Percentiles rank a stretch among this genome's conserved stretches.
Evolutionary conservation across 2,888 invertebrate species (phyloP).

Genomic region (Tetheella fluctuosa): DNA sequence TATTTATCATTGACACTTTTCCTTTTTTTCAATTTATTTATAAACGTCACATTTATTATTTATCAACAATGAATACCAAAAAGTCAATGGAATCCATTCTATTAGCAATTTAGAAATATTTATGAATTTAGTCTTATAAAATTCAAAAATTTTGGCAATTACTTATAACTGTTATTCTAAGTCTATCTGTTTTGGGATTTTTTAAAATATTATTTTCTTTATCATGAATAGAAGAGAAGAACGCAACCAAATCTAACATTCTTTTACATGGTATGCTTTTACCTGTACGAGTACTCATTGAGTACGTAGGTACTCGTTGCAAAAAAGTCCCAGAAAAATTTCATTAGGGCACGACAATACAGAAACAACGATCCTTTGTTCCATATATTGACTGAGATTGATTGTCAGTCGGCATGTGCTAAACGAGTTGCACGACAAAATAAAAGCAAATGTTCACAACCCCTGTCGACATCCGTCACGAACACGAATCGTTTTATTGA

Average conservation of each 20-base stretch:
- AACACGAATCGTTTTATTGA: slow-evolving; percentile 72
- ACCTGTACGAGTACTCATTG: slow-evolving; percentile 13
- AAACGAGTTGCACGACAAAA: slow-evolving; percentile 75
- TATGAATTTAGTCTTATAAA: too few relatives aligned
- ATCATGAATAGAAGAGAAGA: too few relatives aligned
- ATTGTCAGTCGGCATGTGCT: slow-evolving; percentile 79
- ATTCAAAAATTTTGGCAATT: too few relatives aligned
- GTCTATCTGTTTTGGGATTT: too few relatives aligned
- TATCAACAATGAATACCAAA: too few relatives aligned
- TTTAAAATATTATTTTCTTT: too few relatives aligned
- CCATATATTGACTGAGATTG: slow-evolving; percentile 80
- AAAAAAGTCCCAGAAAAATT: slow-evolving; percentile 61
- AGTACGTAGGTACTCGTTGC: slow-evolving; percentile 26
- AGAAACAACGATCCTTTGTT: slow-evolving; percentile 75
- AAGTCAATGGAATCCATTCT: too few relatives aligned
- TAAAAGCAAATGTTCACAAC: slow-evolving; percentile 76
- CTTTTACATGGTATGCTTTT: slow-evolving; percentile 9
- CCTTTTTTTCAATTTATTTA: too few relatives aligned
- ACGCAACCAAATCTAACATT: neutral
- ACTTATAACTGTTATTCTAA: too few relatives aligned
- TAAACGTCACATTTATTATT: too few relatives aligned
- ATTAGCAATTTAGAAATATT: too few relatives aligned
- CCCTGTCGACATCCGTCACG: slow-evolving; percentile 74
- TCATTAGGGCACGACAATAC: slow-evolving; percentile 69
- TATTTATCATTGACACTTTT: too few relatives aligned